These are phyloP conservation scores for Umimayanthus chanpuru DNA, from an alignment of 92 coral and sea anemone species.

Conservation along the genomic window DNA sequence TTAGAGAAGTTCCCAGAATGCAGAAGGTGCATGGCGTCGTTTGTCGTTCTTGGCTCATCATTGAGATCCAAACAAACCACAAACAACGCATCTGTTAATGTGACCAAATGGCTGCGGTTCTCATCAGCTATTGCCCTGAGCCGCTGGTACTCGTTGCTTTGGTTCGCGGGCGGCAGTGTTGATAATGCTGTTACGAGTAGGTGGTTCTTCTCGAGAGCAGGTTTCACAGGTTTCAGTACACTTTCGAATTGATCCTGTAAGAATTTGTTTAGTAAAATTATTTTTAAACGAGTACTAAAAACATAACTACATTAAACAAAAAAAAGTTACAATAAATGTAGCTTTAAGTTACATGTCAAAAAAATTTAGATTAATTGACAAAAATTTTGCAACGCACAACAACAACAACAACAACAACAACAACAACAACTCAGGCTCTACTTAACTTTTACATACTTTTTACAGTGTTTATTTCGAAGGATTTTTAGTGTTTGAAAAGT, in stretches of 20 bases:
- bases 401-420: too few species aligned
- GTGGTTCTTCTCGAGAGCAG: neutral
- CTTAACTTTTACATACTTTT: too few species aligned
- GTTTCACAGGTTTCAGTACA: constrained; percentile 32
- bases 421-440: too few species aligned
- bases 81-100: constrained; percentile 72
- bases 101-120: constrained; percentile 58
- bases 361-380: too few species aligned
- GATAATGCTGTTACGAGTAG: constrained; percentile 48
- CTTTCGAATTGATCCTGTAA: constrained; percentile 52
- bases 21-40: constrained; percentile 74
- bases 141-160: constrained; percentile 67
- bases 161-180: constrained; percentile 59
- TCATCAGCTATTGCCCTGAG: constrained; percentile 55
- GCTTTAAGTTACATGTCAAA: too few species aligned
- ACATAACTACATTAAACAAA: too few species aligned
- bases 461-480: too few species aligned
- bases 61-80: constrained; percentile 66
- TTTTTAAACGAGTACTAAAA: too few species aligned
- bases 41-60: constrained; percentile 67
- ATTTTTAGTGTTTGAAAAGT: too few species aligned
- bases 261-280: too few species aligned
- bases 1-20: constrained; percentile 73
- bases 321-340: too few species aligned
- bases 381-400: neutral